Evolutionary conservation across 1,140 invertebrate species (phyloP).

Genomic region (Lordiphosa mommai): DNA sequence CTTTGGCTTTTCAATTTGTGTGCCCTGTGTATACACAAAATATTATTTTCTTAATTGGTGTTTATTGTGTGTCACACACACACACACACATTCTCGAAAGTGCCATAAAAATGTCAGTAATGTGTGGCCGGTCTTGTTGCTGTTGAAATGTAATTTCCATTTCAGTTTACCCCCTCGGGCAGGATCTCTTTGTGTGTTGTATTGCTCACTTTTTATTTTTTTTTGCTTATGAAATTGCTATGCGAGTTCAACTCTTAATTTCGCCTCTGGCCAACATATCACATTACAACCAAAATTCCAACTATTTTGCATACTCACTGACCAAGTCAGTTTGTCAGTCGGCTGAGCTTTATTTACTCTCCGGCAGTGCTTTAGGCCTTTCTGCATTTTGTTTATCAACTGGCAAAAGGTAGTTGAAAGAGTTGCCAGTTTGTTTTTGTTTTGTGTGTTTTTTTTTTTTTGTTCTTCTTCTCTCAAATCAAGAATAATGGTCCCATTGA

Average conservation of each 20-base stretch:
- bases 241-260: constrained; percentile 68
- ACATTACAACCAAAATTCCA: constrained; percentile 57
- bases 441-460: not conserved
- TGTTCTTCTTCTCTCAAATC: constrained; percentile 33
- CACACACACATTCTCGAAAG: constrained; percentile 29
- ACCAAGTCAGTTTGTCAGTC: constrained; percentile 17
- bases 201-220: constrained; percentile 17
- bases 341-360: constrained; percentile 65
- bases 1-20: constrained; percentile 69
- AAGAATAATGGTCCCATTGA: constrained; percentile 71
- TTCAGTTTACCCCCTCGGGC: constrained; percentile 15
- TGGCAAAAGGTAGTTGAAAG: constrained; percentile 45
- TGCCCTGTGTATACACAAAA: constrained; percentile 61
- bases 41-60: constrained; percentile 77
- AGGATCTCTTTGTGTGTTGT: constrained; percentile 13
- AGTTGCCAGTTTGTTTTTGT: not conserved
- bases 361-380: constrained; percentile 51
- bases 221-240: constrained; percentile 77
- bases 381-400: constrained; percentile 43
- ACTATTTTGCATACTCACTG: constrained; percentile 53
- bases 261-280: constrained; percentile 38
- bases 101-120: constrained; percentile 71
- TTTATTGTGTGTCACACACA: constrained; percentile 70
- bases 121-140: constrained; percentile 16
- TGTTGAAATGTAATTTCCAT: constrained; percentile 67